Evolutionary conservation across 2,888 invertebrate genomes (phyloP).

Genomic region (Phasia obesa): DNA sequence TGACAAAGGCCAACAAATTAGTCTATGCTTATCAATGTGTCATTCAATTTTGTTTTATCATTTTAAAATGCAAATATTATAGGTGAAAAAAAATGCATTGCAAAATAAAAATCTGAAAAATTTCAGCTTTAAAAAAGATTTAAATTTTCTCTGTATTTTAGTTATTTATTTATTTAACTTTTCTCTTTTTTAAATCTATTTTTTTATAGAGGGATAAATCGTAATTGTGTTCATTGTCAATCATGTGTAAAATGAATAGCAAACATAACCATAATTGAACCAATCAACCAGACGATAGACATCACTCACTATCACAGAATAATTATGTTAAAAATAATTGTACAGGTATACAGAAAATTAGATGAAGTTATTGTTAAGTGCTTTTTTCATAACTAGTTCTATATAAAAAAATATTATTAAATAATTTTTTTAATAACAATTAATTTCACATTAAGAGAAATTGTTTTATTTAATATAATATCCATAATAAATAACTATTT

Average conservation of each 20-base stretch:
- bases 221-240: neutral
- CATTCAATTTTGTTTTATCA: neutral
- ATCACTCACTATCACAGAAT: conserved; percentile 14
- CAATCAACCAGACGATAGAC: conserved; percentile 18
- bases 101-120: too few relatives aligned
- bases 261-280: conserved; percentile 6
- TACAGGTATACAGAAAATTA: conserved; percentile 1
- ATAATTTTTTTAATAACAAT: too few relatives aligned
- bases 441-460: too few relatives aligned
- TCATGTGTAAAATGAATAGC: conserved; percentile 47
- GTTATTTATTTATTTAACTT: too few relatives aligned
- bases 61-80: neutral
- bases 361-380: neutral
- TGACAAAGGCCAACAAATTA: neutral
- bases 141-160: too few relatives aligned
- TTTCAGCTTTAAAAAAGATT: too few relatives aligned
- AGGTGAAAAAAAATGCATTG: too few relatives aligned
- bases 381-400: neutral
- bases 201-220: neutral
- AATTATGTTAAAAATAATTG: conserved; percentile 20
- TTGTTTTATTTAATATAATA: too few relatives aligned
- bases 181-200: too few relatives aligned
- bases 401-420: too few relatives aligned
- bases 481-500: too few relatives aligned
- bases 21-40: neutral